Conservation (phyloP, 1,140 invertebrate species). For the Aphaenogaster floridana region DNA sequence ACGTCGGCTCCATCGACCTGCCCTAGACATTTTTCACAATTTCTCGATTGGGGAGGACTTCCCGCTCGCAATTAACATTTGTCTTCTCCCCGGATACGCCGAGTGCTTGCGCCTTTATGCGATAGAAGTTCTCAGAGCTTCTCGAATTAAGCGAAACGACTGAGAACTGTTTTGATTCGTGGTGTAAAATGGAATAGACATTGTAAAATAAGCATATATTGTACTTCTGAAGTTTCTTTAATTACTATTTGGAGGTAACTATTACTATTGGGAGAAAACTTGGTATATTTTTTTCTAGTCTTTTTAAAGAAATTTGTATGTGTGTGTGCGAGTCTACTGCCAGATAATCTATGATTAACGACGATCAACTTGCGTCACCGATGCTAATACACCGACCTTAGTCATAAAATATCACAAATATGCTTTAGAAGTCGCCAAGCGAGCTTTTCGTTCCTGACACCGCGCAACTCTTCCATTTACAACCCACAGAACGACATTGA, state of each 20-base stretch:
- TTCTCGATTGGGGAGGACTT: constrained; percentile 37
- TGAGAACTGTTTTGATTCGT: no score
- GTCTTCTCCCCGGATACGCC: not conserved
- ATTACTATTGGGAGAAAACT: not conserved
- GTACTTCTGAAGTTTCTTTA: not conserved
- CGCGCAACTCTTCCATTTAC: not conserved
- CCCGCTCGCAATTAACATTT: constrained; percentile 50
- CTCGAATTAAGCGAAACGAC: constrained; percentile 28
- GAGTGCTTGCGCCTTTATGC: not conserved
- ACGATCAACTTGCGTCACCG: not conserved
- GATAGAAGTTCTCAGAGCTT: constrained; percentile 9
- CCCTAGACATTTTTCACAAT: constrained; percentile 44
- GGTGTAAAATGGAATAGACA: not conserved
- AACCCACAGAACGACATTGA: not conserved
- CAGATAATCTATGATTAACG: not conserved
- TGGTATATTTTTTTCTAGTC: not conserved
- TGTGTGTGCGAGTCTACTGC: not conserved
- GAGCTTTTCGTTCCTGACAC: not conserved
- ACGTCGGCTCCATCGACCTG: constrained; percentile 18
- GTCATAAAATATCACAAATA: not conserved
- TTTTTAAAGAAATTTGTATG: not conserved
- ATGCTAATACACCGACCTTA: not conserved
- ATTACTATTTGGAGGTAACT: not conserved
- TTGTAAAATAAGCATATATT: no score
- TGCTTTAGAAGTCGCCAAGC: not conserved